phyloP scores from a whole-genome alignment of 2,797 vertebrate genomes.

The Macroramphosus scolopax region DNA sequence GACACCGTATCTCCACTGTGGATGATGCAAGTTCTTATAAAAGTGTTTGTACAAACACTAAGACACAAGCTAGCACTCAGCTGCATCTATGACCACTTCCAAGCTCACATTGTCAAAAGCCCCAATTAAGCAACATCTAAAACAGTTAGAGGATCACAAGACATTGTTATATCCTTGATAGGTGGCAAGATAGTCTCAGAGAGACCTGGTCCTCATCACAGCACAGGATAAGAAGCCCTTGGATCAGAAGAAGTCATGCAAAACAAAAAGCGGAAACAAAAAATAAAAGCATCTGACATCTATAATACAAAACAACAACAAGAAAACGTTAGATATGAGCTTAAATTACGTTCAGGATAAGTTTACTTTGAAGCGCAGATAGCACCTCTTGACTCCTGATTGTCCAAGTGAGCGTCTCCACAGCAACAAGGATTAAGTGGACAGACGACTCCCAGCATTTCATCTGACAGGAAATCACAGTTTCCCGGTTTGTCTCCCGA shows the following conservation, averaged over 20 bases:
- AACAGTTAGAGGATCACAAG: slow-evolving; percentile 45
- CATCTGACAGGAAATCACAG: slow-evolving; percentile 30
- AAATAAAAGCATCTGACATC: slow-evolving; percentile 39
- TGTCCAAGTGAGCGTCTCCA: slow-evolving; percentile 47
- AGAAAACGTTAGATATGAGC: slow-evolving; percentile 29
- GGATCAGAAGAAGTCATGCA: slow-evolving; percentile 62
- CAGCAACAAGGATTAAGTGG: slow-evolving; percentile 22
- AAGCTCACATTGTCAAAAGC: slow-evolving; percentile 38
- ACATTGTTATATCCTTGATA: slow-evolving; percentile 37
- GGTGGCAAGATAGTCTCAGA: slow-evolving; percentile 20
- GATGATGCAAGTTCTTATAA: slow-evolving; percentile 17
- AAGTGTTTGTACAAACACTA: slow-evolving; percentile 22
- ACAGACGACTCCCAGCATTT: slow-evolving; percentile 10
- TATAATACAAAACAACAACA: slow-evolving; percentile 40
- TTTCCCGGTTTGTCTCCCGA: slow-evolving; percentile 22
- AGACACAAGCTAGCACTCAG: slow-evolving; percentile 20
- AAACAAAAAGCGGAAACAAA: slow-evolving; percentile 46
- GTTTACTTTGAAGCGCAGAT: slow-evolving; percentile 26
- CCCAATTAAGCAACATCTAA: slow-evolving; percentile 33
- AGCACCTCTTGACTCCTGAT: slow-evolving; percentile 50
- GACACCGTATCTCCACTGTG: slow-evolving; percentile 15
- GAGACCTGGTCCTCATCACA: slow-evolving; percentile 24
- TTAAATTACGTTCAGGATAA: slow-evolving; percentile 21
- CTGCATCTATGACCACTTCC: slow-evolving; percentile 23
- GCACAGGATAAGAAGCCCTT: slow-evolving; percentile 66